A percentile compares a stretch with the other conserved stretches of the same genome.
phyloP scores from a whole-genome alignment of 2,888 invertebrate species.

The Aethes cnicana region DNA sequence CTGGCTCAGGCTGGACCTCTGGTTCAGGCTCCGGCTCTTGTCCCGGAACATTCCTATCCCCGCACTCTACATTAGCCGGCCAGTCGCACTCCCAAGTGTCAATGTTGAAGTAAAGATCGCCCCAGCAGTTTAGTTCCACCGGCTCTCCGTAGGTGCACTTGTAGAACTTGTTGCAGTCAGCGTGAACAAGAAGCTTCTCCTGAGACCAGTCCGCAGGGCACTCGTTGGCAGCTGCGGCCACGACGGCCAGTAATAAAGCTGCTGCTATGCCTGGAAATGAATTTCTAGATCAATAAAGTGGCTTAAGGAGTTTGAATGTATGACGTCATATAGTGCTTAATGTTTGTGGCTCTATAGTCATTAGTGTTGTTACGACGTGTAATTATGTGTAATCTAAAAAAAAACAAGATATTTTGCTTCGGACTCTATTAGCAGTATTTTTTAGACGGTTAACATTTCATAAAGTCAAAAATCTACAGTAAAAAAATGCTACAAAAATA shows the following conservation, averaged over 20 bases:
- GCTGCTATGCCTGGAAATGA: slow-evolving; percentile 9
- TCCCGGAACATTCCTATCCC: slow-evolving; percentile 55
- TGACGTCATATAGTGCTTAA: too few relatives aligned
- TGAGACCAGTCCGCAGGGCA: slow-evolving; percentile 60
- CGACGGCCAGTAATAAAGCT: slow-evolving; percentile 38
- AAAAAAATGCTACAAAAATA: too few relatives aligned
- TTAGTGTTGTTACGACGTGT: too few relatives aligned
- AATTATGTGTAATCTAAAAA: too few relatives aligned
- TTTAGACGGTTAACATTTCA: too few relatives aligned
- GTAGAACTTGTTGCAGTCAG: slow-evolving; percentile 84
- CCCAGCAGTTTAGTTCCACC: slow-evolving; percentile 81
- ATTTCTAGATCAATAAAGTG: not conserved
- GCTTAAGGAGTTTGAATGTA: too few relatives aligned
- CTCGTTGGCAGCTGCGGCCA: slow-evolving; percentile 42
- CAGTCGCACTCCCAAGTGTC: slow-evolving; percentile 83
- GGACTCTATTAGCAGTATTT: too few relatives aligned
- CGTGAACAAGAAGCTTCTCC: slow-evolving; percentile 79
- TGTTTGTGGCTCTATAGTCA: too few relatives aligned
- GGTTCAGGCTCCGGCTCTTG: slow-evolving; percentile 12
- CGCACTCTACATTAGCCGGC: slow-evolving; percentile 83
- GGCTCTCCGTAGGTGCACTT: slow-evolving; percentile 85
- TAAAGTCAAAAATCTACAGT: too few relatives aligned
- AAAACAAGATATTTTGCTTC: too few relatives aligned
- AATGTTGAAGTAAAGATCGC: slow-evolving; percentile 81
- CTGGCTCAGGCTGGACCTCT: not conserved